These are phyloP conservation scores for Mesaphorura yosii DNA, from an alignment of 1,140 invertebrate species.

Conservation along the genomic window DNA sequence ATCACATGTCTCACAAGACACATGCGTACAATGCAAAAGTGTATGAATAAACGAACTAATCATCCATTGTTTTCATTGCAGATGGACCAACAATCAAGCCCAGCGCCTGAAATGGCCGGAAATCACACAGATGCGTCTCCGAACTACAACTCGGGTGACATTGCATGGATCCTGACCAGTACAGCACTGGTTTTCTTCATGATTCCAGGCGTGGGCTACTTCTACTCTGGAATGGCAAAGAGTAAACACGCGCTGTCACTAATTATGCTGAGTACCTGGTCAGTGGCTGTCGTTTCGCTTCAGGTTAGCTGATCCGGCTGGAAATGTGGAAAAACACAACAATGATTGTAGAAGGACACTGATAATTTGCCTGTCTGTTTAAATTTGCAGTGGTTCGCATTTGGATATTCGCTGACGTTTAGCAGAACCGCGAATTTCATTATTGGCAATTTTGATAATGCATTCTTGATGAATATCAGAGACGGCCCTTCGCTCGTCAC, in stretches of 20 bases:
- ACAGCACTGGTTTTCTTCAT: slow-evolving; percentile 4
- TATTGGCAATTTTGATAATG: slow-evolving; percentile 25
- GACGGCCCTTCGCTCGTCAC: slow-evolving; percentile 1
- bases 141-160: not conserved
- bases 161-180: not conserved
- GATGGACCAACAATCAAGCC: not conserved
- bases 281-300: slow-evolving; percentile 20
- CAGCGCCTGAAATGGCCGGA: too few relatives aligned
- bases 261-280: slow-evolving; percentile 23
- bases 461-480: slow-evolving; percentile 5
- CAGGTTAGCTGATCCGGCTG: slow-evolving; percentile 10
- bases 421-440: slow-evolving; percentile 14
- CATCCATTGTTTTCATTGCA: not conserved
- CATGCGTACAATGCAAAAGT: not conserved
- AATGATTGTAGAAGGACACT: too few relatives aligned
- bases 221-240: slow-evolving; percentile 26
- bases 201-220: slow-evolving; percentile 21
- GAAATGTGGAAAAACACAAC: not conserved
- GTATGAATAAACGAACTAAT: not conserved
- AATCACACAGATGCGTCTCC: not conserved
- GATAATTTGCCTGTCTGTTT: too few relatives aligned
- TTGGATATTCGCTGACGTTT: slow-evolving; percentile 26
- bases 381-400: slow-evolving; percentile 26
- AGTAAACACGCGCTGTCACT: slow-evolving; percentile 19
- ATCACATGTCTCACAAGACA: too few relatives aligned